These are phyloP conservation scores for Stratiomys singularior DNA, from an alignment of 2,888 invertebrate genomes.

Conservation along the genomic window DNA sequence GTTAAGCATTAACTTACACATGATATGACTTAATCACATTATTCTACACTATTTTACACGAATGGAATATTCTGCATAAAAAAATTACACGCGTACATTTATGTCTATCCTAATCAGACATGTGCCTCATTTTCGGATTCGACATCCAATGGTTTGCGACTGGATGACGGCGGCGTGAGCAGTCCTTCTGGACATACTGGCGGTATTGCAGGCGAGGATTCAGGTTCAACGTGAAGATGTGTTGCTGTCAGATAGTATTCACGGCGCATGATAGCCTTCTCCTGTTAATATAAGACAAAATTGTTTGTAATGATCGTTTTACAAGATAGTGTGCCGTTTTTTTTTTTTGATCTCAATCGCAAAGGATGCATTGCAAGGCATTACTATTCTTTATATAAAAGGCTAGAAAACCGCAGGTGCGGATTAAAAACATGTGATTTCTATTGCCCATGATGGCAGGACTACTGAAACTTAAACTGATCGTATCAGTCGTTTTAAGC, in stretches of 20 bases:
- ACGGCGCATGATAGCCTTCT: slow-evolving; percentile 59
- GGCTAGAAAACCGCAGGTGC: too few relatives aligned
- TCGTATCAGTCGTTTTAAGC: too few relatives aligned
- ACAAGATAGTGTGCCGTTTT: too few relatives aligned
- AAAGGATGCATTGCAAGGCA: too few relatives aligned
- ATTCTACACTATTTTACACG: slow-evolving; percentile 22
- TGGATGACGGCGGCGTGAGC: slow-evolving; percentile 65
- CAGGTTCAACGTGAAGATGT: slow-evolving; percentile 58
- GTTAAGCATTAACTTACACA: neutral
- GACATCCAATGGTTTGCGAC: slow-evolving; percentile 62
- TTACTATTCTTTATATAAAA: too few relatives aligned
- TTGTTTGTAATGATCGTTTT: too few relatives aligned
- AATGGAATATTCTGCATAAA: neutral
- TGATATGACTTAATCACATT: slow-evolving; percentile 10
- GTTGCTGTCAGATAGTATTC: slow-evolving; percentile 56
- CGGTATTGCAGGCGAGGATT: slow-evolving; percentile 61
- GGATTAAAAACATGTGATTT: too few relatives aligned
- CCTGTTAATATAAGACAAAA: slow-evolving; percentile 55
- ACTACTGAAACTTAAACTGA: too few relatives aligned
- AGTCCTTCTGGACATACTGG: slow-evolving; percentile 62
- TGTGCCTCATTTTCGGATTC: slow-evolving; percentile 28
- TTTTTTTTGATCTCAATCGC: too few relatives aligned
- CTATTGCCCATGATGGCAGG: too few relatives aligned
- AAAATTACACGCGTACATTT: too few relatives aligned
- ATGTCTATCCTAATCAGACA: neutral